Base-by-base conservation (phyloP, 2,113 vertebrate species). In the Malurus cyaneus region DNA sequence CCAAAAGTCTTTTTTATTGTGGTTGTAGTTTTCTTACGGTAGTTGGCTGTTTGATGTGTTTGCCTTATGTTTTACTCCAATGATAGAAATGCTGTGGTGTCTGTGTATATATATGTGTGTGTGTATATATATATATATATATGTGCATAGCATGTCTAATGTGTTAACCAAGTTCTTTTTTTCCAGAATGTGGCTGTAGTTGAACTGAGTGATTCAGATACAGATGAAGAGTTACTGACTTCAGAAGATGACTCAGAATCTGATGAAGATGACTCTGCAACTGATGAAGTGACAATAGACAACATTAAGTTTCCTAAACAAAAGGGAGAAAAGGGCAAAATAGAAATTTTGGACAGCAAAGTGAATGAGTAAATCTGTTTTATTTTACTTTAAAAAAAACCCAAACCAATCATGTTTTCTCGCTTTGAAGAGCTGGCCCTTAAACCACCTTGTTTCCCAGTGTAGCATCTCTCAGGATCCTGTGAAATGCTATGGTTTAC, bases 151-250 rank as follows among this genome's bases (percentile, higher is more conserved):
- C 32, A 32, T 44, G 21, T 36, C 23, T 54, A n/a, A 39, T 1
- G 1, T 69, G 36, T 60, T 91, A 60, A 76, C 54, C 53, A 20
- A 67, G 23, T 24, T 25, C 0, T 44, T 17, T 34, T 80, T 73
- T 31, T 47, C 16, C 90, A 99, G 99, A 99, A 99, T 21, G 97
- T 99, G 23, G 98, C 99, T 12, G 74, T 99, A 64, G 98, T 99
- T 95, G 98, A 99, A 93, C 97, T 99, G 89, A 97, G 96, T 69
- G 97, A 74, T 32, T 98, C 98, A 3, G 98, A 97, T 70, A 96
- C 98, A n/a, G 97, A 97, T 6, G 97, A 97, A 50, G 97, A 97
- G 21, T 96, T 50, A 65, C 85, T 19, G 70, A 96, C 5, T 91
- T 97, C 94, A 89, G 97, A 82, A 14, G 94, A 87, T 36, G 96